Evolutionary conservation across 2,797 vertebrate genomes (phyloP).

Genomic region (Scyliorhinus canicula): DNA sequence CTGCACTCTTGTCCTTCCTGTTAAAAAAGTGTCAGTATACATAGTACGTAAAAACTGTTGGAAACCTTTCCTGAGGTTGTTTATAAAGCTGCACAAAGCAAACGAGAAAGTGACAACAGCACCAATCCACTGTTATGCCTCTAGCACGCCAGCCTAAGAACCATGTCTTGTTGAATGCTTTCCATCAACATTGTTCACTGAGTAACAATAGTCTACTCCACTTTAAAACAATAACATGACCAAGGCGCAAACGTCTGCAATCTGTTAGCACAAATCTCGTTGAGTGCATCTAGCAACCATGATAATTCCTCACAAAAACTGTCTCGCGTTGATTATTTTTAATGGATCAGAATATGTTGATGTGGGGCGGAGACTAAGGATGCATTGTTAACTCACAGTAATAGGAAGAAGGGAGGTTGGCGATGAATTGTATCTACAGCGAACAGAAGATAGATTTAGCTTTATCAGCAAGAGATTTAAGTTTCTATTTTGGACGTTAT

Average conservation of each 20-base stretch:
- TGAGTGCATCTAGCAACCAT: background rate
- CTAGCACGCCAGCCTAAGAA: background rate
- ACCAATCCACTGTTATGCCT: background rate
- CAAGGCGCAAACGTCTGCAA: background rate
- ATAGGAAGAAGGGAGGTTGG: background rate
- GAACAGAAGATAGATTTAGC: background rate
- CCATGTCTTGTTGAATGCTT: background rate
- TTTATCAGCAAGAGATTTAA: background rate
- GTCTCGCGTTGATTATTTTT: background rate
- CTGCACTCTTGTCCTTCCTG: accelerated
- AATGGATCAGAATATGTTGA: background rate
- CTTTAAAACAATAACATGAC: background rate
- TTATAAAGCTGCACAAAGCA: background rate
- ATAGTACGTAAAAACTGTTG: background rate
- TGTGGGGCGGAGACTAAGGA: background rate
- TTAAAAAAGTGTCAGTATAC: background rate
- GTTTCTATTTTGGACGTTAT: background rate
- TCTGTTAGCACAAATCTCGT: background rate
- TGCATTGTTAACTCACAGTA: background rate
- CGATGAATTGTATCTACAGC: background rate
- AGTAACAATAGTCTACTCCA: background rate
- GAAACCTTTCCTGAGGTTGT: background rate
- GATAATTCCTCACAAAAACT: background rate
- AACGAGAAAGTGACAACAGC: background rate
- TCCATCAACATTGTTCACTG: background rate